These are phyloP conservation scores for Amphipoea lucens DNA, from an alignment of 2,888 invertebrate genomes.

Conservation along the genomic window DNA sequence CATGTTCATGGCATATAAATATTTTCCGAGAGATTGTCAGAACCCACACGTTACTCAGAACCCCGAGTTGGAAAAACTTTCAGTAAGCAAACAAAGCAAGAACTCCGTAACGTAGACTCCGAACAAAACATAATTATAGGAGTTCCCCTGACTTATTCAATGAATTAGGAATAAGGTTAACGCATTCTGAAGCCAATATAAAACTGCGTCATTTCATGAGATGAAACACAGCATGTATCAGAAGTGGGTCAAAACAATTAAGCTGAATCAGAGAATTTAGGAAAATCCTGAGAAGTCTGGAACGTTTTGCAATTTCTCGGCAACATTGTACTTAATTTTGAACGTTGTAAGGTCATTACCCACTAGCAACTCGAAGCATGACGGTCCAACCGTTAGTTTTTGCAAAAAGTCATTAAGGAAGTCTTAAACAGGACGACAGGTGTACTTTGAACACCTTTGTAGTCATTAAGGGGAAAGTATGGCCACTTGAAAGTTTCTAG, in stretches of 20 bases:
- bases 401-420: constrained; percentile 60
- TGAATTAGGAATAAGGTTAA: constrained; percentile 44
- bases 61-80: constrained; percentile 12
- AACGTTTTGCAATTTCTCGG: constrained; percentile 17
- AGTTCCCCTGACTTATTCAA: constrained; percentile 18
- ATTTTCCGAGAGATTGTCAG: constrained; percentile 18
- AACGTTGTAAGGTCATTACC: constrained; percentile 47
- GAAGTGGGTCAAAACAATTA: constrained; percentile 27
- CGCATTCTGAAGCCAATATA: constrained; percentile 21
- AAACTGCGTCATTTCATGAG: constrained; percentile 33
- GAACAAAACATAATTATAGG: constrained; percentile 20
- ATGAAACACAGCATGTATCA: constrained; percentile 25
- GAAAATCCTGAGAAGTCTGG: constrained; percentile 20
- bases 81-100: constrained; percentile 5
- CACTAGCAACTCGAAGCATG: constrained; percentile 24
- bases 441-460: constrained; percentile 71
- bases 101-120: neutral
- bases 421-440: constrained; percentile 72
- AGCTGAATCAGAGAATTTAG: neutral
- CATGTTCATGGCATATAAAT: neutral
- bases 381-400: constrained; percentile 56
- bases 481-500: constrained; percentile 45
- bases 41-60: neutral
- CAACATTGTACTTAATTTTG: constrained; percentile 22
- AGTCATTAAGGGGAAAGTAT: constrained; percentile 60